Evolutionary conservation across 1,140 invertebrate species (phyloP).

Genomic region (Eriocheir sinensis): DNA sequence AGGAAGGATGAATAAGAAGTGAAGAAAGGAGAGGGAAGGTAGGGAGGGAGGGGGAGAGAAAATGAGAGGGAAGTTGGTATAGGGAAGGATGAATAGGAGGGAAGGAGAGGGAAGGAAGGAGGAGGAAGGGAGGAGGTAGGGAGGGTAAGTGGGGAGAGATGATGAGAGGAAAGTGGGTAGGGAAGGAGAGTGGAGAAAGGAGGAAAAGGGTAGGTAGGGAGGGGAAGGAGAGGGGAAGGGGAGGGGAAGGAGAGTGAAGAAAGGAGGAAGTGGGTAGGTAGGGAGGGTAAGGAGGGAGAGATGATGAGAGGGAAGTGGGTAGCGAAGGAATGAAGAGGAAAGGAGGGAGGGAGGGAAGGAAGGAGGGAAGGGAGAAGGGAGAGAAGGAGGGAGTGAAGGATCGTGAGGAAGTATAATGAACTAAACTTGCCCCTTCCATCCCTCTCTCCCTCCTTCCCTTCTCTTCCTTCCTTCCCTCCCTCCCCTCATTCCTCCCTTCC

Average conservation of each 20-base stretch:
- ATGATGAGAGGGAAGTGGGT: background rate
- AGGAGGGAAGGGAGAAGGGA: background rate
- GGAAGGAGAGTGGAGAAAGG: no score
- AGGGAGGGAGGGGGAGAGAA: no score
- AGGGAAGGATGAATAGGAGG: no score
- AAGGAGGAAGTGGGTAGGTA: background rate
- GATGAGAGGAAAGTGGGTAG: no score
- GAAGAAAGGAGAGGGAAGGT: no score
- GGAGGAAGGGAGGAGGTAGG: no score
- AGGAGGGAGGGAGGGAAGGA: no score
- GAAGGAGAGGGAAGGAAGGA: no score
- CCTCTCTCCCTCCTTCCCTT: slow-evolving; percentile 20
- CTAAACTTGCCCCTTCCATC: background rate
- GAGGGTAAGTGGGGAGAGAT: no score
- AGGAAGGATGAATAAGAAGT: no score
- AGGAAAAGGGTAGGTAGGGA: background rate
- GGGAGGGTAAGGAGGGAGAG: background rate
- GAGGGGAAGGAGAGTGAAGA: background rate
- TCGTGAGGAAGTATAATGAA: slow-evolving; percentile 16
- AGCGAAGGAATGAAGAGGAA: background rate
- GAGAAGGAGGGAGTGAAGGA: background rate
- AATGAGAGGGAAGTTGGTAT: no score
- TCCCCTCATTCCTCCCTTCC: background rate
- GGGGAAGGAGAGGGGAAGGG: background rate
- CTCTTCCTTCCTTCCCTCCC: background rate